These are phyloP conservation scores for Chionis minor DNA, from an alignment of 2,113 vertebrate species.

Conservation along the genomic window DNA sequence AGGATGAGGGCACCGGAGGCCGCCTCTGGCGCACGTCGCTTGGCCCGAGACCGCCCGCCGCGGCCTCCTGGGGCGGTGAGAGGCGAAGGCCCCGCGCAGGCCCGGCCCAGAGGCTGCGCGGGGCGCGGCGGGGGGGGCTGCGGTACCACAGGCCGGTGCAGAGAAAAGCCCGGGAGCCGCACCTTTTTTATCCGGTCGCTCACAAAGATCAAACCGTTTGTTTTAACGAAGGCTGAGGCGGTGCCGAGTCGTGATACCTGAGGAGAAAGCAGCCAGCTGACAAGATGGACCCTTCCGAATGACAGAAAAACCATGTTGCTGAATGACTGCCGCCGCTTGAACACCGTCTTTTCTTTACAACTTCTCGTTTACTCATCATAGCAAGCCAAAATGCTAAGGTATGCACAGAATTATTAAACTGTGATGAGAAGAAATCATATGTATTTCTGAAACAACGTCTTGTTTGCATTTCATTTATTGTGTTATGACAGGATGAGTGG, in stretches of 20 bases:
- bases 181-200: too few relatives aligned
- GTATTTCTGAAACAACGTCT: neutral
- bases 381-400: neutral
- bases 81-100: neutral
- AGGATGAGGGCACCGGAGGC: neutral
- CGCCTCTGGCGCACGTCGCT: neutral
- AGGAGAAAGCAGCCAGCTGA: neutral
- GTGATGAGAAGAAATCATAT: neutral
- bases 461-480: constrained; percentile 60
- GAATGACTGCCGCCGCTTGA: neutral
- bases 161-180: neutral
- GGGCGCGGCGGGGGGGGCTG: neutral
- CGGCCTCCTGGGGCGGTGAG: neutral
- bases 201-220: too few relatives aligned
- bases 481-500: constrained; percentile 9
- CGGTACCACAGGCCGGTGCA: neutral
- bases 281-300: neutral
- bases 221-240: neutral
- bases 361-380: neutral
- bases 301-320: fast-evolving
- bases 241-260: neutral
- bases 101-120: too few relatives aligned
- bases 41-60: neutral
- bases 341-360: neutral
- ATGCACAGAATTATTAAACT: neutral